phyloP scores from a whole-genome alignment of 2,797 vertebrate genomes.

The Melanotaenia maccullochi region DNA sequence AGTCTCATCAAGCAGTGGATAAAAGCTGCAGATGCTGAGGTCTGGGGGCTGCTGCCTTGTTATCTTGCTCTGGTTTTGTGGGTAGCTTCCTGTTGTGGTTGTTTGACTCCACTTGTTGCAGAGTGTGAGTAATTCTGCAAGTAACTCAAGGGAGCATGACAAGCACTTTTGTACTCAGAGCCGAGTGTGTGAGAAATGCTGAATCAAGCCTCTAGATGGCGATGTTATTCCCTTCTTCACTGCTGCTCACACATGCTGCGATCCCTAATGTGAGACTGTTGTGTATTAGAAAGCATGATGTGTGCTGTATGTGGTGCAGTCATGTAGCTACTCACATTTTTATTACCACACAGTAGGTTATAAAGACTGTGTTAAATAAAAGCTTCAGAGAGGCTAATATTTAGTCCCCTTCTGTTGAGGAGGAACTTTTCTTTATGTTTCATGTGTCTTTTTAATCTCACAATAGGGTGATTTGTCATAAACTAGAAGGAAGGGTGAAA shows the following conservation, averaged over 20 bases:
- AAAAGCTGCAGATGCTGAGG: slow-evolving; percentile 21
- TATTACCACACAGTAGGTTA: slow-evolving; percentile 36
- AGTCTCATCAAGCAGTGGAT: slow-evolving; percentile 46
- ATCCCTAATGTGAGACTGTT: slow-evolving; percentile 7
- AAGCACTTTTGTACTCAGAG: slow-evolving; percentile 19
- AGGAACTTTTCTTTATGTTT: slow-evolving; percentile 21
- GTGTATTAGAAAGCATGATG: slow-evolving; percentile 25
- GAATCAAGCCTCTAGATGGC: slow-evolving; percentile 75
- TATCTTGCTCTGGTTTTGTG: not conserved
- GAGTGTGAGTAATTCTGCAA: slow-evolving; percentile 24
- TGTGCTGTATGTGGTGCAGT: slow-evolving; percentile 28
- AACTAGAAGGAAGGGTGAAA: slow-evolving; percentile 14
- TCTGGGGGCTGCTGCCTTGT: not conserved
- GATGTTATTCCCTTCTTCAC: slow-evolving; percentile 75
- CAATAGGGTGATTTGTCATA: slow-evolving; percentile 34
- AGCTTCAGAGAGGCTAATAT: slow-evolving; percentile 23
- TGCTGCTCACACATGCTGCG: not conserved
- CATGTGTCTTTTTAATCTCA: slow-evolving; percentile 21
- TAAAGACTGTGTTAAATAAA: slow-evolving; percentile 36
- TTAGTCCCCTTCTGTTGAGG: slow-evolving; percentile 18
- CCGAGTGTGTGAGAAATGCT: slow-evolving; percentile 7
- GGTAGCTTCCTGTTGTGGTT: slow-evolving; percentile 22
- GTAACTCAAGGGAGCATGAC: slow-evolving; percentile 33
- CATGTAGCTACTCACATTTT: slow-evolving; percentile 28
- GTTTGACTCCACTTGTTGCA: slow-evolving; percentile 57